Conservation (phyloP, 2,797 vertebrate genomes). For the Ptychadena robeensis region DNA sequence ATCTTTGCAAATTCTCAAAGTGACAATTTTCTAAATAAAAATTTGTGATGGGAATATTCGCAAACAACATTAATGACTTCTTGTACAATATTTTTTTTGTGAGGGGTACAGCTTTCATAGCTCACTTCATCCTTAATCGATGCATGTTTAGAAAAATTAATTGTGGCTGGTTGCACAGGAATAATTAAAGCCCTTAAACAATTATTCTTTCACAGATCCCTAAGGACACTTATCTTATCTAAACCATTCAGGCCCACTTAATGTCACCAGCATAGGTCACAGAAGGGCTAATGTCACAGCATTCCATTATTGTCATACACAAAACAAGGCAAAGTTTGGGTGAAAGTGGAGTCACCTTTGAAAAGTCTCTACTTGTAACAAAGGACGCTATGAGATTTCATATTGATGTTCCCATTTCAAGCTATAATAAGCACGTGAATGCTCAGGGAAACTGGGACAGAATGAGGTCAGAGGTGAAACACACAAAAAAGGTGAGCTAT, state of each 20-base stretch:
- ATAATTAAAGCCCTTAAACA: background rate
- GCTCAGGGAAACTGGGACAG: constrained; percentile 31
- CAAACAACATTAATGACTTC: too few species aligned
- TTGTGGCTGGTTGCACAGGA: background rate
- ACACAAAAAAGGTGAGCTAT: constrained; percentile 49
- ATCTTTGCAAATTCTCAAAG: too few species aligned
- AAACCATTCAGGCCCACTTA: constrained; percentile 23
- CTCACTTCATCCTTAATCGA: too few species aligned
- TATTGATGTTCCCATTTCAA: constrained; percentile 57
- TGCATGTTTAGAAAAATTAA: background rate
- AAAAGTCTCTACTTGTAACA: constrained; percentile 29
- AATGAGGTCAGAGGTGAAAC: constrained; percentile 55
- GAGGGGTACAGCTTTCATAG: too few species aligned
- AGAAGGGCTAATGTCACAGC: constrained; percentile 46
- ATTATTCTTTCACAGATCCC: constrained; percentile 6
- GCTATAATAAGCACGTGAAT: constrained; percentile 48
- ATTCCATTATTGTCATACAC: constrained; percentile 43
- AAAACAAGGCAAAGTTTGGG: constrained; percentile 29
- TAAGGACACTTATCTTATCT: constrained; percentile 40
- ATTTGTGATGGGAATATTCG: too few species aligned
- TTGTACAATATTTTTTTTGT: too few species aligned
- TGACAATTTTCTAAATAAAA: too few species aligned
- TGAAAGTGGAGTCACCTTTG: constrained; percentile 37
- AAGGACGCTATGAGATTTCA: constrained; percentile 42
- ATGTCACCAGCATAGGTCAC: constrained; percentile 36